These are phyloP conservation scores for Physeter macrocephalus DNA, from an alignment of 2,113 vertebrate genomes.

Conservation along the genomic window DNA sequence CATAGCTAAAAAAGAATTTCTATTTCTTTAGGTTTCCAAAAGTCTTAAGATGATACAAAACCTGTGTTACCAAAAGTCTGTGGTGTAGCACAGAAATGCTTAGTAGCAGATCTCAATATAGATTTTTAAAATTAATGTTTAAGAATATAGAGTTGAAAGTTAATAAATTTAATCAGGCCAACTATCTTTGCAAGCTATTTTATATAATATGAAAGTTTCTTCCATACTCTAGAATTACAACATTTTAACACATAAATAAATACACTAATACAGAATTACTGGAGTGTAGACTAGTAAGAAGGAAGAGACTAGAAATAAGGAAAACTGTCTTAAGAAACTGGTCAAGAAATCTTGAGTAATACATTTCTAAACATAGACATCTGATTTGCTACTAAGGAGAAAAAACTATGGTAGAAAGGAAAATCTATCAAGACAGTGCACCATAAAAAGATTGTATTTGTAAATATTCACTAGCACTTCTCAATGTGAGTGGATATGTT, in stretches of 20 bases:
- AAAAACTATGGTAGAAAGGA: neutral
- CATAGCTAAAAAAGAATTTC: neutral
- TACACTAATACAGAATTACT: neutral
- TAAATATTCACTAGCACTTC: neutral
- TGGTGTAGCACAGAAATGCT: neutral
- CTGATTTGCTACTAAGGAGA: neutral
- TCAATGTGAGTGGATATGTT: neutral
- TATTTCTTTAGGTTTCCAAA: neutral
- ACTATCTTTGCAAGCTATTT: neutral
- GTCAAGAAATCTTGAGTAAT: neutral
- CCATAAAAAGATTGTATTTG: neutral
- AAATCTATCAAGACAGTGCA: neutral
- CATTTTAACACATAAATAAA: neutral
- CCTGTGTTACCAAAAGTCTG: neutral
- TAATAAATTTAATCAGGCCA: neutral
- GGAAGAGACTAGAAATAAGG: neutral
- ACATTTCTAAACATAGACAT: neutral
- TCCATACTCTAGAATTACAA: neutral
- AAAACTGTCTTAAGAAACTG: neutral
- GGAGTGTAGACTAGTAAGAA: neutral
- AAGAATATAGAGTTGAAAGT: neutral
- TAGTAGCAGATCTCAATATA: neutral
- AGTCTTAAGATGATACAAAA: neutral
- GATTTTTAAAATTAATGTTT: constrained; percentile 8
- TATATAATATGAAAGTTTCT: neutral